phyloP scores from a whole-genome alignment of 37 sponge, comb jelly and placozoan species.

The Oopsacas minuta region DNA sequence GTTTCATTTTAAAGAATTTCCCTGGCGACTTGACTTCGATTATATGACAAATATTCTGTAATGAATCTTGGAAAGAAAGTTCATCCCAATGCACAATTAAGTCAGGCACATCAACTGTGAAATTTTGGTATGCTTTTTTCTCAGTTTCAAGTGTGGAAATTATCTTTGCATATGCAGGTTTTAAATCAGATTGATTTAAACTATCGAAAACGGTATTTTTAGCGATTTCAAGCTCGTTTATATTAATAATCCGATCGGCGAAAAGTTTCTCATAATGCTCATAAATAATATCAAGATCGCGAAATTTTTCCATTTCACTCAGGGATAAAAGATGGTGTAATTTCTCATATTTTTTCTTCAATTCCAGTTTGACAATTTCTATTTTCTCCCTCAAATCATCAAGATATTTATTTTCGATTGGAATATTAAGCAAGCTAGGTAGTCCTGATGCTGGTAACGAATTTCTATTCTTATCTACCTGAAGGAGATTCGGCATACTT shows the following conservation, averaged over 20 bases:
- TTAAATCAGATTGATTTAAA: not conserved
- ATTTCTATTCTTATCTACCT: too few species aligned
- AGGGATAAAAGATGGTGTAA: not conserved
- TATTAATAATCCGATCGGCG: not conserved
- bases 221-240: not conserved
- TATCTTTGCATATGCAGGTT: not conserved
- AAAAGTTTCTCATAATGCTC: not conserved
- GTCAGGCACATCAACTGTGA: not conserved
- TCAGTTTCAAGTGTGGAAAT: not conserved
- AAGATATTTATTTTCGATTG: not conserved
- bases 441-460: too few species aligned
- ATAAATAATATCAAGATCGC: not conserved
- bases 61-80: not conserved
- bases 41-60: not conserved
- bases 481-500: too few species aligned
- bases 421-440: too few species aligned
- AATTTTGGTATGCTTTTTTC: not conserved
- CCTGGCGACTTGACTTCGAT: not conserved
- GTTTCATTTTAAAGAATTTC: not conserved
- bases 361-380: not conserved
- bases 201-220: not conserved
- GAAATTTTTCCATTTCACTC: not conserved
- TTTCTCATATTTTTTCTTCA: not conserved
- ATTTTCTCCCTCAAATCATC: not conserved
- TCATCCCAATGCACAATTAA: not conserved